phyloP scores from a whole-genome alignment of 2,113 vertebrate species.

The Etheostoma spectabile region DNA sequence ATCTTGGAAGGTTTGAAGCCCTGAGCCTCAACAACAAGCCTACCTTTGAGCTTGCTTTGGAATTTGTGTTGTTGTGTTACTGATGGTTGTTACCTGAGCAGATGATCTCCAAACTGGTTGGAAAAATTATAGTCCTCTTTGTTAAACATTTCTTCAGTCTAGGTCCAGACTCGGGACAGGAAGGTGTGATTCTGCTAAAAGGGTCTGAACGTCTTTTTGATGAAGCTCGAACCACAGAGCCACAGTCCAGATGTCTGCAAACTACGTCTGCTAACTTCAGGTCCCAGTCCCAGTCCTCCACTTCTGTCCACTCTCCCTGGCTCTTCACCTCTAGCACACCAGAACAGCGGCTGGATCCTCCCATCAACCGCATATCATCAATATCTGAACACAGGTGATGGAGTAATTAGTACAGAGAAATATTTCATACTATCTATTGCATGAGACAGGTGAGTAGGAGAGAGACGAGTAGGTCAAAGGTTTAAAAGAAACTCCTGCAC shows the following conservation, averaged over 20 bases:
- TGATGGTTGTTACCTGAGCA: background rate
- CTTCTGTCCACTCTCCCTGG: background rate
- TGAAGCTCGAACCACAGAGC: background rate
- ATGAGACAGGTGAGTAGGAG: too few relatives aligned
- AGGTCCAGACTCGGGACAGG: background rate
- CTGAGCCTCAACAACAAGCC: background rate
- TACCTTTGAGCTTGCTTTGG: background rate
- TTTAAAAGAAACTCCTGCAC: too few relatives aligned
- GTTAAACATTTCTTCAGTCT: background rate
- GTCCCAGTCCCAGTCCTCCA: background rate
- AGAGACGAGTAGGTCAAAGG: too few relatives aligned
- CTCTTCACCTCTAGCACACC: background rate
- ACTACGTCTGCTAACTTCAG: background rate
- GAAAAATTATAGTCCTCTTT: too few relatives aligned
- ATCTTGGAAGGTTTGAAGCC: background rate
- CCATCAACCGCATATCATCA: background rate
- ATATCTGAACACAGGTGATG: background rate
- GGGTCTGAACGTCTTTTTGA: fast-evolving
- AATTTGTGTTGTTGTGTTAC: background rate
- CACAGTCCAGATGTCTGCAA: slow-evolving; percentile 9
- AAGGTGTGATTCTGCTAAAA: background rate
- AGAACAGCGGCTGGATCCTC: background rate
- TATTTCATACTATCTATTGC: too few relatives aligned
- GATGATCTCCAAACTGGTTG: background rate
- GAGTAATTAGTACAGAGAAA: background rate